phyloP scores from a whole-genome alignment of 2,888 invertebrate species.

The Asteroscopus sphinx region DNA sequence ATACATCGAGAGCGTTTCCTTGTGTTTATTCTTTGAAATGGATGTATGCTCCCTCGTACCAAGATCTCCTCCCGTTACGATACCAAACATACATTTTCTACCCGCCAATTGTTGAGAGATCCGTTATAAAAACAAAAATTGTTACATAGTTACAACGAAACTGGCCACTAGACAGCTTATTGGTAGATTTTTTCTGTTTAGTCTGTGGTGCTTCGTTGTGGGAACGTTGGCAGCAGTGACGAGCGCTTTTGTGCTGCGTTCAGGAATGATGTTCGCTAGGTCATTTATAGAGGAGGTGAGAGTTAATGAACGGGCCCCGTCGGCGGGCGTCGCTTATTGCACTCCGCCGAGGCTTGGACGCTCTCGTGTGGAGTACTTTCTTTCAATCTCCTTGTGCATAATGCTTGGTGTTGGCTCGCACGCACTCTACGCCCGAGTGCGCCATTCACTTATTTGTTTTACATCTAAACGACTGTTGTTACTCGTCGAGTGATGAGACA shows the following conservation, averaged over 20 bases:
- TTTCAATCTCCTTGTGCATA: constrained; percentile 88
- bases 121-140: constrained; percentile 78
- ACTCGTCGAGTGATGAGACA: constrained; percentile 73
- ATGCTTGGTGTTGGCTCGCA: constrained; percentile 82
- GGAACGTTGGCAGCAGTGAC: constrained; percentile 68
- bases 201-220: constrained; percentile 64
- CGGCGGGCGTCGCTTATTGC: constrained; percentile 86
- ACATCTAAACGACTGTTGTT: constrained; percentile 82
- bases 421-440: constrained; percentile 80
- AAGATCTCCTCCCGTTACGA: constrained; percentile 67
- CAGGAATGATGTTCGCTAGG: constrained; percentile 67
- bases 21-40: constrained; percentile 87
- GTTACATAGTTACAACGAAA: constrained; percentile 64
- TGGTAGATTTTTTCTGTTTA: constrained; percentile 75
- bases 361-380: constrained; percentile 86
- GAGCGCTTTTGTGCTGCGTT: constrained; percentile 68
- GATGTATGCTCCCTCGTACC: constrained; percentile 77
- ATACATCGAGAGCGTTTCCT: constrained; percentile 85
- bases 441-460: constrained; percentile 86
- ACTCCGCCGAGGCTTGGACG: constrained; percentile 83
- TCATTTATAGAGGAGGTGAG: constrained; percentile 82
- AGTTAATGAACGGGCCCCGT: constrained; percentile 84
- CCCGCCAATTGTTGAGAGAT: constrained; percentile 74
- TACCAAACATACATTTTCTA: constrained; percentile 66
- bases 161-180: constrained; percentile 70